These are phyloP conservation scores for Palaemon carinicauda DNA, from an alignment of 1,140 invertebrate species.

Conservation along the genomic window DNA sequence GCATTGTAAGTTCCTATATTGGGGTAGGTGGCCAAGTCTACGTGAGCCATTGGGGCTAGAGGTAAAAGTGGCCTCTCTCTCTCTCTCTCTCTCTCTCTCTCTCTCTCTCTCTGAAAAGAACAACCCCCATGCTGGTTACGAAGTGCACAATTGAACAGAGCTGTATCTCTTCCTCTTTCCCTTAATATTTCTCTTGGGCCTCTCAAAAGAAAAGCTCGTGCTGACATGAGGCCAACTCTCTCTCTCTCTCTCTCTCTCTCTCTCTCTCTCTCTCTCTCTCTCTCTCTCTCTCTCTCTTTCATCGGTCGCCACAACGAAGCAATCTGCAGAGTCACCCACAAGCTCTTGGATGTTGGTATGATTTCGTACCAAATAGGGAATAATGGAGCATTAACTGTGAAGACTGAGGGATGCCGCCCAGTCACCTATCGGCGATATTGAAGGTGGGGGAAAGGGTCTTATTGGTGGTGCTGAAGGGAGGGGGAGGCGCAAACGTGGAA, in stretches of 20 bases:
- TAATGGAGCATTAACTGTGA: neutral
- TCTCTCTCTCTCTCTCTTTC: neutral
- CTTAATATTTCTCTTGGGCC: neutral
- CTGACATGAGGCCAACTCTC: neutral
- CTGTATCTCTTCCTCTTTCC: no score
- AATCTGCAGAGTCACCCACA: neutral
- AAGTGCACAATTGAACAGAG: no score
- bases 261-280: neutral
- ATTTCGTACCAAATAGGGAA: neutral
- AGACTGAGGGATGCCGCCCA: neutral
- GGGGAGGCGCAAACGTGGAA: neutral
- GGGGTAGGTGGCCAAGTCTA: no score
- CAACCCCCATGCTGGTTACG: no score
- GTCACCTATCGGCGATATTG: neutral
- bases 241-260: neutral
- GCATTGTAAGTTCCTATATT: no score
- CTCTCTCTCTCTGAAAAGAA: no score
- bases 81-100: no score
- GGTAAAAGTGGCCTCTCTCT: neutral
- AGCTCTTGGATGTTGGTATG: no score
- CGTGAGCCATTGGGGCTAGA: no score
- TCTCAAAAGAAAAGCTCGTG: no score
- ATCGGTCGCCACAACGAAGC: neutral
- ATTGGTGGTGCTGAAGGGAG: neutral
- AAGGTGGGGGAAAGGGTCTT: neutral